These are phyloP conservation scores for Neoascia interrupta DNA, from an alignment of 2,888 invertebrate genomes.

Conservation along the genomic window DNA sequence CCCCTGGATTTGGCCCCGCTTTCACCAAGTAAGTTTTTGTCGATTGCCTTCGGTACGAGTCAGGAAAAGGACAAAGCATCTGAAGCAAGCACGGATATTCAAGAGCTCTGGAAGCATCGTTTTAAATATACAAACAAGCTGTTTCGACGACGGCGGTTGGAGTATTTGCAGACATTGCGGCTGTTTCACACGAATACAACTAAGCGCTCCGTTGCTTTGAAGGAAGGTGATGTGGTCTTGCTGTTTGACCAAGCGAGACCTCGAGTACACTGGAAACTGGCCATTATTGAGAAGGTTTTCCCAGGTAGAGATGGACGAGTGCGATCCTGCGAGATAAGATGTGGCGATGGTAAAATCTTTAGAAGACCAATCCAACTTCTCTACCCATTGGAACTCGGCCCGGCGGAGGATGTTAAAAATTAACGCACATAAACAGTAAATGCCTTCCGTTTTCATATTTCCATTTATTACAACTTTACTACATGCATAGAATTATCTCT, in stretches of 20 bases:
- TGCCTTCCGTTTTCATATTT: too few relatives aligned
- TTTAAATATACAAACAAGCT: slow-evolving; percentile 1
- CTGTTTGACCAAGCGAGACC: slow-evolving; percentile 1
- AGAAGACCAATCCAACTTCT: slow-evolving; percentile 5
- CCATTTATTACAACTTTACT: too few relatives aligned
- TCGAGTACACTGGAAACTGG: slow-evolving; percentile 3
- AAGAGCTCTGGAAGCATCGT: not conserved
- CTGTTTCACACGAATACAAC: slow-evolving; percentile 1
- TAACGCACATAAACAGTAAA: too few relatives aligned
- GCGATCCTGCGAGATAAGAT: slow-evolving; percentile 3
- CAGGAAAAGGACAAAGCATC: not conserved
- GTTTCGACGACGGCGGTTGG: slow-evolving; percentile 13
- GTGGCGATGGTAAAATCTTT: not conserved
- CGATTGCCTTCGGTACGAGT: not conserved
- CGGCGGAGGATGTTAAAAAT: slow-evolving; percentile 3
- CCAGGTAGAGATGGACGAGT: slow-evolving; percentile 7
- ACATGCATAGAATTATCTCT: too few relatives aligned
- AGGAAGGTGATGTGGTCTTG: not conserved
- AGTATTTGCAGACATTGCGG: slow-evolving; percentile 22
- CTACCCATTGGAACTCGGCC: slow-evolving; percentile 8
- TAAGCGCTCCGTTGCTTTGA: not conserved
- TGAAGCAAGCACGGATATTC: not conserved
- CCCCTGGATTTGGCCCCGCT: slow-evolving; percentile 11
- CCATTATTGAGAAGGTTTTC: not conserved
- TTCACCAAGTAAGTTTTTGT: slow-evolving; percentile 17